Conservation (phyloP, 2,797 vertebrate species). For the Muscicapa striata region DNA sequence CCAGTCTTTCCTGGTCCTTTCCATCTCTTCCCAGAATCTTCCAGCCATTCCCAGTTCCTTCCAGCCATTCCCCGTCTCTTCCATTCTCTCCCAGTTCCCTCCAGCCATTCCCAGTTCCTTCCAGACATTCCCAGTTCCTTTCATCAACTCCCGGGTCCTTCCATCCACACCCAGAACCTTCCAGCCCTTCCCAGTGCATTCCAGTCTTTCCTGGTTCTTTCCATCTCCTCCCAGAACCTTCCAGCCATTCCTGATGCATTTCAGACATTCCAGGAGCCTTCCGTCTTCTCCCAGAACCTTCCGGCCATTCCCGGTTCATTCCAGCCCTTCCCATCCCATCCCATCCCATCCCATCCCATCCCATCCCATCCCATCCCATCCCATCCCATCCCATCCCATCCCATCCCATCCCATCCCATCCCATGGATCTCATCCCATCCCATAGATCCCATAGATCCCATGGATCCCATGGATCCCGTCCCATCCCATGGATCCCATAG, state of each 20-base stretch:
- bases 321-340: too few species aligned
- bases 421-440: too few species aligned
- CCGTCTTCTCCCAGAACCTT: too few species aligned
- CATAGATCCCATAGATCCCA: too few species aligned
- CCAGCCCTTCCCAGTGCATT: rapidly evolving
- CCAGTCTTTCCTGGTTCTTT: not conserved
- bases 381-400: too few species aligned
- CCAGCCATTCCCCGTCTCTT: not conserved
- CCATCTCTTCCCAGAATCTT: not conserved
- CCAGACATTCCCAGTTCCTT: not conserved
- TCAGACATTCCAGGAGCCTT: not conserved
- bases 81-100: not conserved
- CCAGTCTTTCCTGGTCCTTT: not conserved
- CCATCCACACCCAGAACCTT: not conserved
- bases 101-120: not conserved
- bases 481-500: too few species aligned
- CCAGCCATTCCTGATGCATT: rapidly evolving
- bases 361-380: too few species aligned
- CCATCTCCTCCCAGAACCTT: not conserved
- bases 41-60: rapidly evolving
- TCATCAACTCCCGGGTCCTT: not conserved
- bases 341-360: too few species aligned
- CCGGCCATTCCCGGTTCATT: rapidly evolving
- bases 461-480: too few species aligned
- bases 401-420: too few species aligned